Percentiles rank a stretch among this genome's conserved stretches.
Conservation (phyloP, 37 sponge, comb jelly and placozoan genomes). For the Axinella damicornis region DNA sequence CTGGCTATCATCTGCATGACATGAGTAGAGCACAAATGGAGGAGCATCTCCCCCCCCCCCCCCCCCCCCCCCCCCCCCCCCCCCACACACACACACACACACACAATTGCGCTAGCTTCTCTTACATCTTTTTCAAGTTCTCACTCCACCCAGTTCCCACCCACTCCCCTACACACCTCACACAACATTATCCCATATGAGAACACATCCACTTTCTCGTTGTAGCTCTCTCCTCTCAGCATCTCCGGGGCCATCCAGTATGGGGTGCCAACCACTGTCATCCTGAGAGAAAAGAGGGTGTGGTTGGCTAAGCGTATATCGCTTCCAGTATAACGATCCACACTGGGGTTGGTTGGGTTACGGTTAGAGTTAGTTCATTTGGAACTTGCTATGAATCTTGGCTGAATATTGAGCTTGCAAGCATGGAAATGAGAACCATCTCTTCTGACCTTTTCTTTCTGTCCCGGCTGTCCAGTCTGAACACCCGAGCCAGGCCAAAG, state of each 20-base stretch:
- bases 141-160: too few relatives aligned
- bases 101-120: too few relatives aligned
- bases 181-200: constrained; percentile 92
- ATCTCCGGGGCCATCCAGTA: constrained; percentile 98
- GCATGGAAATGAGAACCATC: background rate
- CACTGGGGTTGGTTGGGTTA: too few relatives aligned
- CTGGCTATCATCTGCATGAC: constrained; percentile 71
- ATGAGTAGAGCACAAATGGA: too few relatives aligned
- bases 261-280: constrained; percentile 91
- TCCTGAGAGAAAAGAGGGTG: constrained; percentile 26
- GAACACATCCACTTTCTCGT: constrained; percentile 91
- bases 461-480: constrained; percentile 2
- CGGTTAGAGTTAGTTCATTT: too few relatives aligned
- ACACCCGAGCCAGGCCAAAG: constrained; percentile 84
- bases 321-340: too few relatives aligned
- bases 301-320: too few relatives aligned
- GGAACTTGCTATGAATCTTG: too few relatives aligned
- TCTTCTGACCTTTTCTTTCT: constrained; percentile 34
- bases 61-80: too few relatives aligned
- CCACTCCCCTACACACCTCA: constrained; percentile 56
- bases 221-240: constrained; percentile 84
- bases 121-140: too few relatives aligned
- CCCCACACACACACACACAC: too few relatives aligned
- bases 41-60: too few relatives aligned
- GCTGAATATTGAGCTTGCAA: background rate